Evolutionary conservation across 1,140 invertebrate species (phyloP), one percentile per base, ranked within the genome.

Genomic region (Drosophila fuyamai): DNA sequence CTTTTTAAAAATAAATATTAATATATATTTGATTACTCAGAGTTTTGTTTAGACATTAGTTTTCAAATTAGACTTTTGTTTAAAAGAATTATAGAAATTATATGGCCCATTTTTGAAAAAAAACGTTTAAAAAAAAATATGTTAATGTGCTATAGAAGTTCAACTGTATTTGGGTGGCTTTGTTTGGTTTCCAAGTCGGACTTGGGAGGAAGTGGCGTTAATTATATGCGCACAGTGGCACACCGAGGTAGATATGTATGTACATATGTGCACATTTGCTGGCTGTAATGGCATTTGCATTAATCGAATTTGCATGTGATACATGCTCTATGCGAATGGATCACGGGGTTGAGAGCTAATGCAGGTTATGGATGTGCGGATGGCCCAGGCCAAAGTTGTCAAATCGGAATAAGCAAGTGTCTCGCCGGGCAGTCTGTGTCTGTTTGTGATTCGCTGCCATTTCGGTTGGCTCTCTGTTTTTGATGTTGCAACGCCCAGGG

Each of bases 231-330:
- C 56, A 70, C 61, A 46, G 65, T 35, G 43, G 32, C 58, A 32
- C 35, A 63, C 14, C 6, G 29, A 43, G 29, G 18, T 3, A 12
- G 2, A 23, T 23, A 14, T 27, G 44, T 63, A 66, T 66, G 40
- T 38, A 48, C 14, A 55, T 63, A 66, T 66, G 40, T 38, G 61
- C 14, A 55, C 55, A 61, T 55, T 74, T 47, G 70, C 27, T 43
- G 73, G 35, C 47, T 59, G 53, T 76, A 81, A 73, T 81, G 35
- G 51, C 29, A 76, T 68, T 44, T 70, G 76, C 59, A 66, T 79
- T 70, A 84, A 76, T 76, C 70, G 55, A 63, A 75, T 83, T 79
- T 75, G 59, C 75, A 75, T 81, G 59, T 53, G 56, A 56, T 60
- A 65, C 71, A 65, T 51, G 54, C 51, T 43, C 35, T 13, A 41